Percentiles rank a stretch among this genome's conserved stretches.
phyloP scores from a whole-genome alignment of 2,797 vertebrate species.

The Manis pentadactyla region DNA sequence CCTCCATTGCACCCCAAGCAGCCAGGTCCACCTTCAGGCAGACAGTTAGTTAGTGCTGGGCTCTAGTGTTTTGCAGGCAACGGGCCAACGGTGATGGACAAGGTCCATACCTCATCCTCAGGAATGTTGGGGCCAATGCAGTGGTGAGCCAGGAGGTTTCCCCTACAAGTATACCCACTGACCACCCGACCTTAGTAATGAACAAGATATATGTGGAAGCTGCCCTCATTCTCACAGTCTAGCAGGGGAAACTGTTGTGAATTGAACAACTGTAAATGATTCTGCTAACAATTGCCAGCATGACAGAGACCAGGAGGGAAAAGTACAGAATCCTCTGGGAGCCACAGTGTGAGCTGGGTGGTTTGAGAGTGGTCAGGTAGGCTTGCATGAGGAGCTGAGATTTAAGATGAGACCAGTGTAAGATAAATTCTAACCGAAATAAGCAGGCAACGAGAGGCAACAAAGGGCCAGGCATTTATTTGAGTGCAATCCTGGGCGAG shows the following conservation, averaged over 20 bases:
- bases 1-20: not conserved
- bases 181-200: not conserved
- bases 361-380: not conserved
- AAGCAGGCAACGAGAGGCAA: too few relatives aligned
- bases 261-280: not conserved
- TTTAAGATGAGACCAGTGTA: not conserved
- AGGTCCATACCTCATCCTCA: not conserved
- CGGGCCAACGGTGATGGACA: not conserved
- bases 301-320: not conserved
- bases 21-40: not conserved
- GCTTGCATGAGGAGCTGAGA: not conserved
- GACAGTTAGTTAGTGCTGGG: not conserved
- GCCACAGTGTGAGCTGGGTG: not conserved
- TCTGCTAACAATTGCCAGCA: not conserved
- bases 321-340: not conserved
- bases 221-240: not conserved
- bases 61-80: not conserved
- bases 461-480: too few relatives aligned
- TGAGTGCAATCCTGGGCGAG: too few relatives aligned
- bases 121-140: not conserved
- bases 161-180: not conserved
- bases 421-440: too few relatives aligned
- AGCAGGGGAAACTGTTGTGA: not conserved
- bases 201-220: not conserved
- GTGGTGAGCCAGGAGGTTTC: not conserved